A percentile compares a stretch with the other conserved stretches of the same genome.
phyloP scores from a whole-genome alignment of 2,797 vertebrate genomes.

The Gymnoscopelus braueri region DNA sequence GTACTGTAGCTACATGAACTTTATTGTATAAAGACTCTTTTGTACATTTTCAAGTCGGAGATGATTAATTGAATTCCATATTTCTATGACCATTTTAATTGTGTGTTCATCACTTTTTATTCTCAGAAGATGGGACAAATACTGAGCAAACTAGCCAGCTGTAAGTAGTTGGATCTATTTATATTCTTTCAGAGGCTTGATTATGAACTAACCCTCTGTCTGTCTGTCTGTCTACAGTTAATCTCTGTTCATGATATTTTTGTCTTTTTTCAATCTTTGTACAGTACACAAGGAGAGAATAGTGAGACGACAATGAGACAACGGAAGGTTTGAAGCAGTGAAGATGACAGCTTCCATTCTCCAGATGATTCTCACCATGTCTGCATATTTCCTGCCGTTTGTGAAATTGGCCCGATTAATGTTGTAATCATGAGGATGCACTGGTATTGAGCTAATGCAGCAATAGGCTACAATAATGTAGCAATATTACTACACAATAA shows the following conservation, averaged over 20 bases:
- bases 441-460: neutral
- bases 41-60: too few species aligned
- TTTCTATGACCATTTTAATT: too few species aligned
- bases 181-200: neutral
- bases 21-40: too few species aligned
- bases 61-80: too few species aligned
- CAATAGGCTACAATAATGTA: neutral
- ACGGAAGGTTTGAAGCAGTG: constrained; percentile 66
- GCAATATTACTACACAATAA: neutral
- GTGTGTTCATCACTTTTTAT: constrained; percentile 4
- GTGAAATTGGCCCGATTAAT: constrained; percentile 16
- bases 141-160: constrained; percentile 52
- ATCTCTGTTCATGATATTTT: neutral
- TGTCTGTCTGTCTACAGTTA: neutral
- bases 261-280: constrained; percentile 26
- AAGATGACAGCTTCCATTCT: neutral
- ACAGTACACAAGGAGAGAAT: constrained; percentile 80
- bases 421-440: neutral
- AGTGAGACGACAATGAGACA: constrained; percentile 69
- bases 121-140: constrained; percentile 59
- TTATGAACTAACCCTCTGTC: neutral
- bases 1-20: too few species aligned
- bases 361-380: neutral
- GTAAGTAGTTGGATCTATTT: constrained; percentile 63
- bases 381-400: neutral